A percentile compares a stretch with the other conserved stretches of the same genome.
Conservation (phyloP, 1,140 invertebrate species). For the Harpegnathos saltator region DNA sequence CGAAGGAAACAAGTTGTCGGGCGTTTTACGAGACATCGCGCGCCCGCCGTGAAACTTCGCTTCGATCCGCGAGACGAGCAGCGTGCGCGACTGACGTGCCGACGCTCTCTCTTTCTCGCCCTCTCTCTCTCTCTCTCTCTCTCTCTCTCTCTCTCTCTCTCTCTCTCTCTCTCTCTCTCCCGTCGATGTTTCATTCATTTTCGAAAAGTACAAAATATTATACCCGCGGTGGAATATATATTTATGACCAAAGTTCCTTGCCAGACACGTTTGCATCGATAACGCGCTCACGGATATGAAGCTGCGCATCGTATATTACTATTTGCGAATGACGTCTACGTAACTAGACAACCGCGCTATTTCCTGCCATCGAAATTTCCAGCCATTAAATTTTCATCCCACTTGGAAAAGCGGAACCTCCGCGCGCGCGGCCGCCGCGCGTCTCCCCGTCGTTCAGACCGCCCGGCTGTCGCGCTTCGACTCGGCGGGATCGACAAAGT, state of each 20-base stretch:
- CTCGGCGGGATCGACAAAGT: not conserved
- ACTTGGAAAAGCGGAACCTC: not conserved
- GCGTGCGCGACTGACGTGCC: not conserved
- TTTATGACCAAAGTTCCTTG: constrained; percentile 38
- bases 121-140: no score
- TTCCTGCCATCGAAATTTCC: constrained; percentile 4
- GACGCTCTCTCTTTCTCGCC: no score
- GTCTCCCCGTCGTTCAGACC: not conserved
- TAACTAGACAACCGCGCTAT: not conserved
- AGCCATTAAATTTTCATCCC: not conserved
- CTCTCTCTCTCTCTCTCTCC: no score
- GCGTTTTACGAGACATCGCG: not conserved
- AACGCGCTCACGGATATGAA: not conserved
- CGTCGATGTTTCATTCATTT: constrained; percentile 37
- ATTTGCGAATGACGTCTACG: constrained; percentile 30
- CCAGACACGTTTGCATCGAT: constrained; percentile 17
- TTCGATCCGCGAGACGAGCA: not conserved
- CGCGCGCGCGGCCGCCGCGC: not conserved
- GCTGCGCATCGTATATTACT: constrained; percentile 27
- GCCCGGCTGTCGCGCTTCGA: not conserved
- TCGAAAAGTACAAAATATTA: constrained; percentile 23
- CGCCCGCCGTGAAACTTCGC: not conserved
- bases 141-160: no score
- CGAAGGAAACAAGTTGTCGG: not conserved
- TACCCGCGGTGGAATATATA: constrained; percentile 17